Evolutionary conservation across 2,888 invertebrate genomes (phyloP).

Genomic region (Oscheius sp.): DNA sequence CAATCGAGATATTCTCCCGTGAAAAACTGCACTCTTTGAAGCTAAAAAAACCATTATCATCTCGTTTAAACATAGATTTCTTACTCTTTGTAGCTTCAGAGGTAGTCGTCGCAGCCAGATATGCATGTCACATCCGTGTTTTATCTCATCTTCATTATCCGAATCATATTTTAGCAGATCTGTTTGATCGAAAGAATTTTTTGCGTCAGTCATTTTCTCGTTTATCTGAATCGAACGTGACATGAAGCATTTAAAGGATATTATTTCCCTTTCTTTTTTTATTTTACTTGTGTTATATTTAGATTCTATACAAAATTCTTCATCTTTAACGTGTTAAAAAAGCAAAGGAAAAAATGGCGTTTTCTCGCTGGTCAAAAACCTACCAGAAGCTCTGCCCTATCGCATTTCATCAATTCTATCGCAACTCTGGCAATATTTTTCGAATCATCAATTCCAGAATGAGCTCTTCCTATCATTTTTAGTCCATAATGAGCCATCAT

Average conservation of each 20-base stretch:
- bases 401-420: slow-evolving; percentile 71
- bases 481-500: slow-evolving; percentile 74
- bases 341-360: neutral
- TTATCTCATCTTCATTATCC: neutral
- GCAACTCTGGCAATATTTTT: slow-evolving; percentile 75
- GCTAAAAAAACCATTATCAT: too few species aligned
- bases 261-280: too few species aligned
- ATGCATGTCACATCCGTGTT: slow-evolving; percentile 28
- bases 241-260: too few species aligned
- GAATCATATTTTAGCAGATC: too few species aligned
- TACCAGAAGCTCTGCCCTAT: slow-evolving; percentile 37
- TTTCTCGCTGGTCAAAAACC: too few species aligned
- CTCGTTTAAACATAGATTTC: too few species aligned
- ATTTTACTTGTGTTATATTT: too few species aligned
- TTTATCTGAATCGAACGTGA: too few species aligned
- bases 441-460: slow-evolving; percentile 76
- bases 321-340: too few species aligned
- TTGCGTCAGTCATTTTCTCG: neutral
- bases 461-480: slow-evolving; percentile 75
- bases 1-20: slow-evolving; percentile 49
- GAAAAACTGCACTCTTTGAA: slow-evolving; percentile 38
- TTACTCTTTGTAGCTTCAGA: slow-evolving; percentile 30
- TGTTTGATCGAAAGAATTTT: neutral
- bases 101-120: slow-evolving; percentile 41
- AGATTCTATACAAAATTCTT: too few species aligned